These are phyloP conservation scores for Temnopleurus reevesii DNA, from an alignment of 53 echinoderm and acorn worm genomes.

Conservation along the genomic window DNA sequence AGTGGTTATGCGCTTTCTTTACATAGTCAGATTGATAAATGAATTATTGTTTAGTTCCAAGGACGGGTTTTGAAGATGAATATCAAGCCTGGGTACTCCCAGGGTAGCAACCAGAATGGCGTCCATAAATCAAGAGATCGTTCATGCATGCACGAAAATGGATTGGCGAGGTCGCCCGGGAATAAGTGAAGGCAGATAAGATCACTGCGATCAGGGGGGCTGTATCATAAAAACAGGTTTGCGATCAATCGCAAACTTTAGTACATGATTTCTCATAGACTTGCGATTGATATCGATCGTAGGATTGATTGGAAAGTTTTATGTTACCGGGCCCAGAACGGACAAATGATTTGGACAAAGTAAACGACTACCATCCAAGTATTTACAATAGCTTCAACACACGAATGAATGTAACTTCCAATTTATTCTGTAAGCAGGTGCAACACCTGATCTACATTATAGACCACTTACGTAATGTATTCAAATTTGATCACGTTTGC, in stretches of 20 bases:
- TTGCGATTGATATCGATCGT: neutral
- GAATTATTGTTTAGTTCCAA: neutral
- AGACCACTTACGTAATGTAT: too few relatives aligned
- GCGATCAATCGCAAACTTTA: neutral
- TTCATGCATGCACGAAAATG: neutral
- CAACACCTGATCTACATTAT: too few relatives aligned
- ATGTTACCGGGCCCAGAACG: neutral
- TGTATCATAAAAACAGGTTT: neutral
- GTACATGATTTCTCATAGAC: neutral
- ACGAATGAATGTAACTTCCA: too few relatives aligned
- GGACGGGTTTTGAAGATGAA: neutral
- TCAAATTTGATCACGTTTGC: too few relatives aligned
- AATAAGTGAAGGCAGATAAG: neutral
- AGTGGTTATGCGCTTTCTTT: too few relatives aligned
- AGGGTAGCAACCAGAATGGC: neutral
- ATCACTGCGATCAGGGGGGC: too few relatives aligned
- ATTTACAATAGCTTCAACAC: too few relatives aligned
- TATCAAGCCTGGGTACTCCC: neutral
- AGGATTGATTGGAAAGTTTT: neutral
- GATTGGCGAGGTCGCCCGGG: neutral
- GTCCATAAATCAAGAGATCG: conserved; percentile 2
- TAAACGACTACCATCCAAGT: too few relatives aligned
- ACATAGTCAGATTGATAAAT: neutral
- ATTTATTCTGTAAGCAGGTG: too few relatives aligned
- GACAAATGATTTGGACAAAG: too few relatives aligned